Base-by-base conservation (phyloP, 2,888 invertebrate genomes). In the Melikaiella ostensackeni region DNA sequence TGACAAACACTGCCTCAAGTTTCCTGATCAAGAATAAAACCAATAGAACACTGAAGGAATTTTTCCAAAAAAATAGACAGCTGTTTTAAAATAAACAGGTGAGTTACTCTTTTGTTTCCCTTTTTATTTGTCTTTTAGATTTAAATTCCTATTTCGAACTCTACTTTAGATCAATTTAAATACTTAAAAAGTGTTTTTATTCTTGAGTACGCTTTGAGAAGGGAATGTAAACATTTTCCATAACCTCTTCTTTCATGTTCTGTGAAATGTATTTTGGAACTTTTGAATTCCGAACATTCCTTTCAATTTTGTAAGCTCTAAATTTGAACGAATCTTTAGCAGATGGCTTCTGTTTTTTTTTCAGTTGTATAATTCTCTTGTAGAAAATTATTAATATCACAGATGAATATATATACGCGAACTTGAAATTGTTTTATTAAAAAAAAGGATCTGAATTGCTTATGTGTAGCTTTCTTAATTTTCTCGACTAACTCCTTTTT, bases 261-360 rank as follows among this genome's bases (percentile, higher is more conserved):
- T 50, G n/a, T 21, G 11, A 24, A 64, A 64, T 46, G 50, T 50
- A 70, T 50, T 33, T 70, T 50, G 27, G 50, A 70, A 11, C 70
- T 50, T 70, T 30, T 50, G 19, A 70, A 70, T 30, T 70, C 70
- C 50, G n/a, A 21, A 13, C 70, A 70, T 70, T 70, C 70, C 70
- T 70, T 70, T 70, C 13, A 70, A 70, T 70, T 46, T 70, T 70
- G 50, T 50, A 70, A 70, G 70, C 27, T 70, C 70, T 70, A 70
- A 70, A 70, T 70, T 50, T 70, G 30, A 50, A 55, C 50, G 19
- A 50, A 50, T 70, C 70, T 70, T 70, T 5, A 11, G 50, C n/a
- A 9, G 30, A 50, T 70, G 59, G 59, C 27, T 59, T 59, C 1
- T 59, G 24, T 59, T 59, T 13, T 21, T 55, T 50, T 55, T 55